Conservation (phyloP, 2,797 vertebrate species). For the Aythya fuligula region DNA sequence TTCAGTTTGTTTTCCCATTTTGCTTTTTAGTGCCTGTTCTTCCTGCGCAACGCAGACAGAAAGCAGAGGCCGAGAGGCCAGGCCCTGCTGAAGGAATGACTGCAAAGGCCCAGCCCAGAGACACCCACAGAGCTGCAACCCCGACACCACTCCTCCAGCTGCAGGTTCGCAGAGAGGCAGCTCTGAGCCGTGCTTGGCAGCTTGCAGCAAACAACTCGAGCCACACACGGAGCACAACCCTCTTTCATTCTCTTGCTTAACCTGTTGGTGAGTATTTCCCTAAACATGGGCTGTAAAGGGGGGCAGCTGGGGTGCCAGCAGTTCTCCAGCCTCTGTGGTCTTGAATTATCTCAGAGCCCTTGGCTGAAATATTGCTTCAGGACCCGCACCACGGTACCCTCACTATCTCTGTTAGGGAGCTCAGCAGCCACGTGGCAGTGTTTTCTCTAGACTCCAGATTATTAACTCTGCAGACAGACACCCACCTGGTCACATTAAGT, state of each 20-base stretch:
- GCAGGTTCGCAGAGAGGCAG: background rate
- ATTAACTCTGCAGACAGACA: background rate
- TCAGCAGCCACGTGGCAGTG: background rate
- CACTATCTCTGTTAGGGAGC: accelerated
- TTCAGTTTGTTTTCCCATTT: background rate
- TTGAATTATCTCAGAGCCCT: background rate
- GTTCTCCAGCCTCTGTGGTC: background rate
- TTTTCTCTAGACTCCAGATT: background rate
- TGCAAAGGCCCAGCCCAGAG: background rate
- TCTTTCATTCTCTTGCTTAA: background rate
- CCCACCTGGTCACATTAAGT: background rate
- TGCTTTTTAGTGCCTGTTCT: background rate
- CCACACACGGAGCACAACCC: background rate
- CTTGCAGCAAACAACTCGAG: background rate
- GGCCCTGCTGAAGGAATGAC: background rate
- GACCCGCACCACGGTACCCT: no score
- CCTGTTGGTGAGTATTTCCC: background rate
- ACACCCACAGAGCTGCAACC: background rate
- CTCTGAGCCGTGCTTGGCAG: background rate
- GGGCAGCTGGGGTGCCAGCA: background rate
- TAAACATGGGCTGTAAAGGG: background rate
- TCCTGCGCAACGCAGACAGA: background rate
- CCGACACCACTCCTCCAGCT: background rate
- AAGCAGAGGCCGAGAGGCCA: background rate
- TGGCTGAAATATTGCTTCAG: background rate